A percentile compares a stretch with the other conserved stretches of the same genome.
Evolutionary conservation across 2,888 invertebrate species (phyloP).

Genomic region (Ramazzottius varieornatus): DNA sequence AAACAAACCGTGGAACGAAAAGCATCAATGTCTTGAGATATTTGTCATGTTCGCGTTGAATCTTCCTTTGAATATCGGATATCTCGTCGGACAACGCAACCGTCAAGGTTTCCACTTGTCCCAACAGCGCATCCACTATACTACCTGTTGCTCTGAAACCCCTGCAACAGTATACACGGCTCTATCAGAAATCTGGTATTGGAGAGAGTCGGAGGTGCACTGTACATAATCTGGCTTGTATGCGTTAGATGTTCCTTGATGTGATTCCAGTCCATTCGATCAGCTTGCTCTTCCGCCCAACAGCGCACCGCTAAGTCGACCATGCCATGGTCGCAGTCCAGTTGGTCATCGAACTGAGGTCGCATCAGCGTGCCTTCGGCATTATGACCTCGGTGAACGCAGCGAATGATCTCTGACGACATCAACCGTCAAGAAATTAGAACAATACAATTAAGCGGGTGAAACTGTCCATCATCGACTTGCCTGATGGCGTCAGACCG

Average conservation of each 20-base stretch:
- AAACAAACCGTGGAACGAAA: neutral
- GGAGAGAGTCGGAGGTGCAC: neutral
- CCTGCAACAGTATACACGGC: neutral
- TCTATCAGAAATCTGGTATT: neutral
- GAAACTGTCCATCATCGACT: too few relatives aligned
- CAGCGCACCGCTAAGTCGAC: neutral
- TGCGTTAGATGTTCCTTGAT: neutral
- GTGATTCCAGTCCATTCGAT: neutral
- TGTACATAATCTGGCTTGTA: too few relatives aligned
- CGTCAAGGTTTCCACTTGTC: neutral
- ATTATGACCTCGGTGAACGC: neutral
- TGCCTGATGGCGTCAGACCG: too few relatives aligned
- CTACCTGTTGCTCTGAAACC: neutral
- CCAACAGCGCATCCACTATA: neutral
- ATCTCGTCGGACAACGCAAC: neutral
- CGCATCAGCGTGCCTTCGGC: neutral
- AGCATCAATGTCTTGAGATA: neutral
- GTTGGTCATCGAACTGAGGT: neutral
- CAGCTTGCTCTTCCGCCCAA: neutral
- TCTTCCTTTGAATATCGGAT: neutral
- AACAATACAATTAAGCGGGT: too few relatives aligned
- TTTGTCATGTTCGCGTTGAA: neutral
- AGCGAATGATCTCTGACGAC: neutral
- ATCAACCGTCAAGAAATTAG: too few relatives aligned
- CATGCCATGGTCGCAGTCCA: neutral